Conservation (phyloP, 1,140 invertebrate species). For the Eurosta solidaginis region DNA sequence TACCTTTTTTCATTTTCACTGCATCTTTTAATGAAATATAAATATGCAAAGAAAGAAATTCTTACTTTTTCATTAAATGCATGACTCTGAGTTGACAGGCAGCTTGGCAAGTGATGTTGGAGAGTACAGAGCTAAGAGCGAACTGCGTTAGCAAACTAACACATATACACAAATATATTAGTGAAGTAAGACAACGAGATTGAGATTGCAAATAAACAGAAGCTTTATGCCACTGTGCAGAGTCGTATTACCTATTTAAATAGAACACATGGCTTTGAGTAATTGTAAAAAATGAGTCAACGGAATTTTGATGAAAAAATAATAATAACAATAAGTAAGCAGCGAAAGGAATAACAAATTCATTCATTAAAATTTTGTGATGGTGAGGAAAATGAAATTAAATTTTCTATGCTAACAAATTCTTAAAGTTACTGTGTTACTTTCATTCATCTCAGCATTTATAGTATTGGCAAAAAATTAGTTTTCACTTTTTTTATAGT, state of each 20-base stretch:
- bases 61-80: constrained; percentile 27
- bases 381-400: no score
- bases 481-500: no score
- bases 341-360: no score
- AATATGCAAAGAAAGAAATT: constrained; percentile 20
- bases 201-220: neutral
- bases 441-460: no score
- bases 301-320: neutral
- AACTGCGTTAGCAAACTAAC: neutral
- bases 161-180: neutral
- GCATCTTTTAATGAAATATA: constrained; percentile 21
- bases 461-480: no score
- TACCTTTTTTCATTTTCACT: no score
- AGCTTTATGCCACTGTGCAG: neutral
- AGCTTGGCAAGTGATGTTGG: neutral
- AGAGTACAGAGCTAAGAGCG: neutral
- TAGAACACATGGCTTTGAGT: neutral
- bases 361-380: no score
- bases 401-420: no score
- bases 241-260: neutral
- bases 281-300: neutral
- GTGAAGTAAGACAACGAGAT: neutral
- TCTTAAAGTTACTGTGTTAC: no score
- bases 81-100: neutral
- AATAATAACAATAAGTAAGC: neutral